Conservation (phyloP, 2,888 invertebrate species). For the Catocala nupta region DNA sequence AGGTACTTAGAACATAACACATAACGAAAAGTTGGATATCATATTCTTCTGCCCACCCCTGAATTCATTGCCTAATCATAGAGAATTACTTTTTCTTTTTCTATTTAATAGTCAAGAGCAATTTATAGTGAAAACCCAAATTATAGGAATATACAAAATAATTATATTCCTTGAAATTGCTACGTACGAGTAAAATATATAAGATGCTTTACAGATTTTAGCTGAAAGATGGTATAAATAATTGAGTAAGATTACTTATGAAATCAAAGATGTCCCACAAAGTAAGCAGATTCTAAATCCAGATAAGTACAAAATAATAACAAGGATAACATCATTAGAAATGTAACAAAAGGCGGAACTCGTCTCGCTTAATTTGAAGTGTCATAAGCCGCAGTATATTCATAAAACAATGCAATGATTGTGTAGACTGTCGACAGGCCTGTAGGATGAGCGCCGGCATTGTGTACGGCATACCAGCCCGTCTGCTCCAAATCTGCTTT, state of each 20-base stretch:
- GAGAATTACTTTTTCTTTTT: no score
- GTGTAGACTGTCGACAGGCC: constrained; percentile 57
- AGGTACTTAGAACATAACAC: no score
- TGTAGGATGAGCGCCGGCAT: constrained; percentile 69
- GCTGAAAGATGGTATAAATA: no score
- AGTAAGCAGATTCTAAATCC: background rate
- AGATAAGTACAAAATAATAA: constrained; percentile 29
- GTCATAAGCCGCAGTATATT: constrained; percentile 73
- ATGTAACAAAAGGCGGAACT: constrained; percentile 63
- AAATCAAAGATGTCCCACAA: constrained; percentile 3
- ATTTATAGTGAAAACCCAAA: no score
- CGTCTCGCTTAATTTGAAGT: constrained; percentile 73
- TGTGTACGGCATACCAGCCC: constrained; percentile 65
- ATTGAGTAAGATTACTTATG: background rate
- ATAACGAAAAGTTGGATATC: no score
- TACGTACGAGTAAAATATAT: no score
- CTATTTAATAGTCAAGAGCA: no score
- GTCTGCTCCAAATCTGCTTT: constrained; percentile 80
- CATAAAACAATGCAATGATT: constrained; percentile 81
- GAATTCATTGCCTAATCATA: no score
- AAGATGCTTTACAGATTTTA: no score
- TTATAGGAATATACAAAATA: no score
- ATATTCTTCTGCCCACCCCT: no score
- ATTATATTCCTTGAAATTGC: no score
- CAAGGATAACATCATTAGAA: constrained; percentile 40